Conservation (phyloP, 2,888 invertebrate genomes). For the Syritta pipiens region DNA sequence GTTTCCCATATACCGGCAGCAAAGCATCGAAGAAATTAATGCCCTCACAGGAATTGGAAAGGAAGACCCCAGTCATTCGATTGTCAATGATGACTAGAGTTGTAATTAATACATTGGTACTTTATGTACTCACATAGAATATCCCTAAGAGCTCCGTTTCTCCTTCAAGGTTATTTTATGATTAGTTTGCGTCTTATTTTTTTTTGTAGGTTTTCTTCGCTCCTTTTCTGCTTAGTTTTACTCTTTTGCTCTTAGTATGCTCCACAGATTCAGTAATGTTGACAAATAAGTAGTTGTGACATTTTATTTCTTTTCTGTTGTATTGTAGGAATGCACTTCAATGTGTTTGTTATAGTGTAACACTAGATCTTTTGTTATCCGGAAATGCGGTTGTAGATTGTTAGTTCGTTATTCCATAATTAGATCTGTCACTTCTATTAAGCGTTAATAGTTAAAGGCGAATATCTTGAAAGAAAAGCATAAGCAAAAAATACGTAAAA, state of each 20-base stretch:
- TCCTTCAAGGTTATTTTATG: constrained; percentile 8
- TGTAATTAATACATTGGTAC: constrained; percentile 63
- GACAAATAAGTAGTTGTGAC: constrained; percentile 64
- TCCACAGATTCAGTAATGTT: constrained; percentile 36
- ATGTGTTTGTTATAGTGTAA: constrained; percentile 50
- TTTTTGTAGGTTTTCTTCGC: not conserved
- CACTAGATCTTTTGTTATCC: constrained; percentile 47
- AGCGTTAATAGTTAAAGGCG: no score
- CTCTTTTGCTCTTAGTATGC: not conserved
- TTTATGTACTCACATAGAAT: constrained; percentile 21
- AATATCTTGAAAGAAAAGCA: no score
- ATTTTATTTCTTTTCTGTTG: constrained; percentile 58
- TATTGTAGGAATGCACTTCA: constrained; percentile 37
- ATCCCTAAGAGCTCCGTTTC: constrained; percentile 38
- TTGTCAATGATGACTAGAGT: constrained; percentile 48
- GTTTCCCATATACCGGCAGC: constrained; percentile 28
- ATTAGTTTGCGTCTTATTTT: constrained; percentile 42
- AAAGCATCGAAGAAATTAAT: constrained; percentile 41
- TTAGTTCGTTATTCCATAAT: constrained; percentile 37
- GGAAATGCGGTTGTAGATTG: constrained; percentile 50
- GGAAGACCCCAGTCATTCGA: constrained; percentile 33
- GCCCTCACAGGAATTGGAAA: constrained; percentile 49
- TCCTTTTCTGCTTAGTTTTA: constrained; percentile 50
- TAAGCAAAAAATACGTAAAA: no score
- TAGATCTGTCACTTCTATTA: no score